Evolutionary conservation across 2,888 invertebrate genomes (phyloP).

Genomic region (Aspidiotus destructor): DNA sequence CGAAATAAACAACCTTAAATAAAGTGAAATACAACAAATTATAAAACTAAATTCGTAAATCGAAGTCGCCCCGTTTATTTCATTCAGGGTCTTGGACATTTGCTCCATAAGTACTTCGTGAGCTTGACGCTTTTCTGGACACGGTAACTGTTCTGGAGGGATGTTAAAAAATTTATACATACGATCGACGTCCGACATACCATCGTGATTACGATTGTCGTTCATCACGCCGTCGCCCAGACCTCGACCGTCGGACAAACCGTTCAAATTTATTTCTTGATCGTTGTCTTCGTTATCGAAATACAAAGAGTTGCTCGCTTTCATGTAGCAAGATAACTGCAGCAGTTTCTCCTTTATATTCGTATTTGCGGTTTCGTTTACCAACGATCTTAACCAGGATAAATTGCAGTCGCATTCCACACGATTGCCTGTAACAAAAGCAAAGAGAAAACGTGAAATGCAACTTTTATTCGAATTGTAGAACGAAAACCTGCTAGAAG

Average conservation of each 20-base stretch:
- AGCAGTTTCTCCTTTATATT: constrained; percentile 6
- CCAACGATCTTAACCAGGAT: constrained; percentile 19
- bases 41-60: background rate
- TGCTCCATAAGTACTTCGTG: constrained; percentile 23
- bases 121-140: constrained; percentile 24
- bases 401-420: constrained; percentile 29
- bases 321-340: constrained; percentile 31
- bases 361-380: constrained; percentile 25
- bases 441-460: background rate
- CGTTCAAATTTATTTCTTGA: constrained; percentile 17
- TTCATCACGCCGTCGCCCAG: constrained; percentile 3
- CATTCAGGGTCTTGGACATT: constrained; percentile 13
- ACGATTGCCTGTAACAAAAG: constrained; percentile 18
- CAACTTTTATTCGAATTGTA: too few relatives aligned
- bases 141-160: constrained; percentile 10
- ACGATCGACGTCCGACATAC: constrained; percentile 13
- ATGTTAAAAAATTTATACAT: constrained; percentile 25
- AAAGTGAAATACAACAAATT: background rate
- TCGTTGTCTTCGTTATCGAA: constrained; percentile 1
- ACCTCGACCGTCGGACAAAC: constrained; percentile 11
- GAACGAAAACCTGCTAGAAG: too few relatives aligned
- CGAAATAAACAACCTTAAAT: too few relatives aligned
- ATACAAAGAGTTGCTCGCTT: constrained; percentile 12
- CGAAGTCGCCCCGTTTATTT: background rate
- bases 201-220: constrained; percentile 1